A percentile compares a stretch with the other conserved stretches of the same genome.
phyloP scores from a whole-genome alignment of 2,888 invertebrate species.

The Leucania comma region DNA sequence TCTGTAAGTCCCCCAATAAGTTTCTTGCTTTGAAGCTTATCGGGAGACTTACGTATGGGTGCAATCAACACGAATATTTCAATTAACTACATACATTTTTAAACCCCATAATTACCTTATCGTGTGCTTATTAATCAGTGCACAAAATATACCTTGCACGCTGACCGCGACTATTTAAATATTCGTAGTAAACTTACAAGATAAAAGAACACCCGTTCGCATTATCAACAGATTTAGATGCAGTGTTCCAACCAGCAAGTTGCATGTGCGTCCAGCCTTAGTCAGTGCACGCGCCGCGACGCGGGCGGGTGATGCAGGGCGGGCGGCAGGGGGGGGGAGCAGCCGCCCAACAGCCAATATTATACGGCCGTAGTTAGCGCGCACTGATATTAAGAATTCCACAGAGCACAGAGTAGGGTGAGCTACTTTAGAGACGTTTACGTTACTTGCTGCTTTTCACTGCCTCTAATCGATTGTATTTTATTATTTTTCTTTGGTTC shows the following conservation, averaged over 20 bases:
- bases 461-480: background rate
- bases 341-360: constrained; percentile 81
- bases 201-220: background rate
- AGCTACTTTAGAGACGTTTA: constrained; percentile 38
- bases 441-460: background rate
- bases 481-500: background rate
- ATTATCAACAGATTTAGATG: background rate
- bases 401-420: constrained; percentile 74
- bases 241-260: constrained; percentile 45
- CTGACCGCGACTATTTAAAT: background rate
- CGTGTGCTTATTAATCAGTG: background rate
- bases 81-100: too few species aligned
- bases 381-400: constrained; percentile 91
- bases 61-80: too few species aligned
- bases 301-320: constrained; percentile 28
- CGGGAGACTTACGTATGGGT: too few species aligned
- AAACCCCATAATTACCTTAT: background rate
- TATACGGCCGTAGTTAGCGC: constrained; percentile 89
- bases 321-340: constrained; percentile 44
- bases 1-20: background rate
- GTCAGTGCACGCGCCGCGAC: constrained; percentile 56
- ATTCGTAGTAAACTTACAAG: background rate
- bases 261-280: constrained; percentile 67
- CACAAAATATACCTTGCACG: background rate
- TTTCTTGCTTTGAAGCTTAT: background rate